These are phyloP conservation scores for Mycteria americana DNA, from an alignment of 2,797 vertebrate species.

Conservation along the genomic window DNA sequence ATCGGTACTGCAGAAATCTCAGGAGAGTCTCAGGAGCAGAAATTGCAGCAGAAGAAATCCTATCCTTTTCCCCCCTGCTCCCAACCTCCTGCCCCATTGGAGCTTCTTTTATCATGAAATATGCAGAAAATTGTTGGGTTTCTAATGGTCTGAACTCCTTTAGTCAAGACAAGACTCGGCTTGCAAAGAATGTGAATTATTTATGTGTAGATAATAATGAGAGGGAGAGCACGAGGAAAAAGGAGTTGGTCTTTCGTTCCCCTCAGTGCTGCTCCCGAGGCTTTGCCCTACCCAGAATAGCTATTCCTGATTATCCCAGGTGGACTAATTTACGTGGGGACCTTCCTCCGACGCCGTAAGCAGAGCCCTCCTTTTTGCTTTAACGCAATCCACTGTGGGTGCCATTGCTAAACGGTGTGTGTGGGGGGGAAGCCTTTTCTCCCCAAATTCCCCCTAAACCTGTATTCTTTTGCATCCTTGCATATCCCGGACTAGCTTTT, in stretches of 20 bases:
- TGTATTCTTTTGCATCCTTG: neutral
- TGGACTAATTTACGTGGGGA: neutral
- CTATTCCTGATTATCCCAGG: neutral
- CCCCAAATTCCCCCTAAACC: neutral
- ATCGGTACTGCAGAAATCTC: neutral
- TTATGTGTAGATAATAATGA: neutral
- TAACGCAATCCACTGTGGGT: neutral
- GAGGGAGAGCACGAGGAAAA: neutral
- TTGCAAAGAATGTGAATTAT: constrained; percentile 49
- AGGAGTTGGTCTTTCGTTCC: neutral
- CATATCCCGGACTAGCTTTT: neutral
- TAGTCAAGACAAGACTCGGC: neutral
- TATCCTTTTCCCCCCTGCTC: neutral
- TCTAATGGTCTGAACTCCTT: neutral
- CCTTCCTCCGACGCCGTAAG: neutral
- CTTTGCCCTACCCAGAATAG: neutral
- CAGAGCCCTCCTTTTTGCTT: neutral
- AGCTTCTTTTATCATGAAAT: neutral
- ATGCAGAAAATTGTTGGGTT: neutral
- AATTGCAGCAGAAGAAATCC: neutral
- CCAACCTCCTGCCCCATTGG: neutral
- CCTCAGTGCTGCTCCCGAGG: neutral
- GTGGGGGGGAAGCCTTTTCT: neutral
- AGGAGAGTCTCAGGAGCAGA: neutral
- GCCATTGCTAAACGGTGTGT: neutral